Base-by-base conservation (phyloP, 2,888 invertebrate genomes). In the Clanis bilineata region DNA sequence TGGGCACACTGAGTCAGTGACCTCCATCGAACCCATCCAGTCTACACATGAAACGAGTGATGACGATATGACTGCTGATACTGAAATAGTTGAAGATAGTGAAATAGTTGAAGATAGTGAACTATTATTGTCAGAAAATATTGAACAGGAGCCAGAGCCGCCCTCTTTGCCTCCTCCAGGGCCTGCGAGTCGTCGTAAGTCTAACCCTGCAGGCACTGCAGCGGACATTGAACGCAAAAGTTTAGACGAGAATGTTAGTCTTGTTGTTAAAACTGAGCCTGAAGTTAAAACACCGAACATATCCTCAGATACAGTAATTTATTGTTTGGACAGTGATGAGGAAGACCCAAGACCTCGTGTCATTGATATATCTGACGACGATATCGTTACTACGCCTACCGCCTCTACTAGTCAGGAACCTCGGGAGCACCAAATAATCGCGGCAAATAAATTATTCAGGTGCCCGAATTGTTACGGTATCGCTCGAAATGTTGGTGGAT, bases 321-420 rank as follows among this genome's bases (percentile, higher is more conserved):
- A 73, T 25, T 85, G 85, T 47, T 66, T 90, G 38, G 91, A 92
- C 57, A 91, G 90, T 58, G 92, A 92, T 28, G 92, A 91, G 0
- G 92, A 90, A 2, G 76, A 69, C 5, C 15, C 57, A 0, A 66
- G 60, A 12, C 65, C 62, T 18, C 63, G 67, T 23, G 64, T 80
- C 32, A 76, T 83, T 10, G 79, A 81, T 47, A 64, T 82, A 1
- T 80, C 84, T 0, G 77, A 75, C 12, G 82, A 86, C 0, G 78
- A 80, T 1, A 15, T 60, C 1, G 5, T 54, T 1, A 5, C 57
- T 1, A 59, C 43, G 12, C 57, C 54, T 4, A n/a, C 28, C 2
- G 15, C 41, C 9, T 61, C 59, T 41, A 18, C 25, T 5, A 47
- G 25, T 0, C 22, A n/a, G 44, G 36, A 5, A 21, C 6, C 45